Conservation (phyloP, 1,140 invertebrate species). For the Psix sp. region DNA sequence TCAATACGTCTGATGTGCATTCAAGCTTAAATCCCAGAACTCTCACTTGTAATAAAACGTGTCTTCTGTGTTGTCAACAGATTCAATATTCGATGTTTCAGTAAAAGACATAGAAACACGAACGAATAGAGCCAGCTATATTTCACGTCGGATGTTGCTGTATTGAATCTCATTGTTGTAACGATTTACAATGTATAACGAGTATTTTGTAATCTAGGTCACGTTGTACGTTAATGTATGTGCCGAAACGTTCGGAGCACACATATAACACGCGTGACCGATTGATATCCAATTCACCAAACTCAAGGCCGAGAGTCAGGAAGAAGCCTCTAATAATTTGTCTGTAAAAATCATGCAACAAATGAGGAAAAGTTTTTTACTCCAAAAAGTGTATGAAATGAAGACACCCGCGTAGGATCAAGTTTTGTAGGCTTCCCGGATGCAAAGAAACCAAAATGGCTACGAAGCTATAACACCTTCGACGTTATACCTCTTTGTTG, state of each 20-base stretch:
- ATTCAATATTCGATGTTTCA: slow-evolving; percentile 3
- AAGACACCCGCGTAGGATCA: background rate
- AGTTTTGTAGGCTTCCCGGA: slow-evolving; percentile 59
- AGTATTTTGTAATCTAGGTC: slow-evolving; percentile 28
- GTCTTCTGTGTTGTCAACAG: slow-evolving; percentile 2
- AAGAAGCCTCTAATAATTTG: too few relatives aligned
- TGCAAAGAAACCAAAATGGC: slow-evolving; percentile 66
- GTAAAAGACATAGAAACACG: slow-evolving; percentile 3
- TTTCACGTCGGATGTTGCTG: slow-evolving; percentile 13
- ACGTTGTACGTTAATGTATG: slow-evolving; percentile 21
- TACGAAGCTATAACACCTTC: slow-evolving; percentile 63
- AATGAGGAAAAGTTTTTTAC: too few relatives aligned
- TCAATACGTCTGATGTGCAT: too few relatives aligned
- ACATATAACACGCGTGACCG: background rate
- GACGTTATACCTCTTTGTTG: slow-evolving; percentile 57
- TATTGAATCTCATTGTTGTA: slow-evolving; percentile 27
- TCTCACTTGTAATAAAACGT: slow-evolving; percentile 4
- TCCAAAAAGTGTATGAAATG: too few relatives aligned
- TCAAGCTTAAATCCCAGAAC: too few relatives aligned
- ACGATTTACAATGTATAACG: slow-evolving; percentile 19
- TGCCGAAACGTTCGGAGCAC: slow-evolving; percentile 4
- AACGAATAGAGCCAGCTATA: slow-evolving; percentile 11
- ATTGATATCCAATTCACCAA: slow-evolving; percentile 14
- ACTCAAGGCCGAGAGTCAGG: background rate
- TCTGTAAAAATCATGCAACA: too few relatives aligned